Evolutionary conservation across 2,113 vertebrate genomes (phyloP).

Genomic region (Otis tarda): DNA sequence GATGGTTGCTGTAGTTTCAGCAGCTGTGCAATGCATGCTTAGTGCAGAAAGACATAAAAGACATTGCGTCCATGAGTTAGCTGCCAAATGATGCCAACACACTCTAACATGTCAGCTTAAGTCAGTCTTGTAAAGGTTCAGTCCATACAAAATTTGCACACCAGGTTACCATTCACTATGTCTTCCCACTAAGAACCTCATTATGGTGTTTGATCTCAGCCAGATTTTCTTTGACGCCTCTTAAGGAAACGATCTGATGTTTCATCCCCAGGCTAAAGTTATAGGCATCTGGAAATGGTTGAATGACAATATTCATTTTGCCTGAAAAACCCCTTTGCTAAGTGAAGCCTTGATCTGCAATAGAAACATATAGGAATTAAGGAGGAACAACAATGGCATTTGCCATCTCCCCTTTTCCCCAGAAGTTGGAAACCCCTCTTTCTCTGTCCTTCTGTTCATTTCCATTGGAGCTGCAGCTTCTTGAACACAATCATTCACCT

Average conservation of each 20-base stretch:
- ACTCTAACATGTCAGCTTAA: background rate
- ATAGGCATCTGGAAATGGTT: background rate
- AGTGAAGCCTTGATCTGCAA: background rate
- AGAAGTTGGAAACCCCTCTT: background rate
- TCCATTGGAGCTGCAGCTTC: background rate
- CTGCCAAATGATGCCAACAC: background rate
- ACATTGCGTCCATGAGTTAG: background rate
- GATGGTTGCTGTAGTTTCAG: background rate
- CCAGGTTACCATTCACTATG: background rate
- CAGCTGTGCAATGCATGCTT: background rate
- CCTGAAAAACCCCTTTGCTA: background rate
- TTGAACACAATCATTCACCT: background rate
- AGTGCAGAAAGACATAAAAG: background rate
- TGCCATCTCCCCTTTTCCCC: background rate
- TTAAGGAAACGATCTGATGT: background rate
- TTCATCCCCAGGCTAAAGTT: background rate
- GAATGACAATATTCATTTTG: background rate
- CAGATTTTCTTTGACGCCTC: background rate
- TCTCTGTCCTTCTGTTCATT: background rate
- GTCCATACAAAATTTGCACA: background rate
- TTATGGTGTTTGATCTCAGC: background rate
- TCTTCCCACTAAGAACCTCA: background rate
- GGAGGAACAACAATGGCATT: accelerated
- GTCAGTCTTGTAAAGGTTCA: background rate
- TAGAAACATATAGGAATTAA: background rate